A percentile compares a stretch with the other conserved stretches of the same genome.
Evolutionary conservation across 2,113 vertebrate genomes (phyloP).

Genomic region (zebrafish (Danio rerio)): GRCz12tu NC_133177.1:36329001-36329500

Average conservation of each 20-base stretch:
- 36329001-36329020: constrained; percentile 48
- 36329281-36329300: constrained; percentile 20
- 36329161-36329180: constrained; percentile 64
- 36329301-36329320: background rate
- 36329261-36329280: constrained; percentile 13
- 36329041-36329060: constrained; percentile 56
- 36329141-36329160: constrained; percentile 57
- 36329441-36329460: background rate
- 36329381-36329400: background rate
- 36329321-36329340: background rate
- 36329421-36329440: background rate
- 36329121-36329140: constrained; percentile 63
- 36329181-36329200: constrained; percentile 53
- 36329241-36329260: constrained; percentile 41
- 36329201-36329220: constrained; percentile 47
- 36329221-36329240: constrained; percentile 45
- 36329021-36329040: constrained; percentile 41
- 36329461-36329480: background rate
- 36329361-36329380: background rate
- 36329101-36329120: constrained; percentile 62
- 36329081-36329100: constrained; percentile 66
- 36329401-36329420: background rate
- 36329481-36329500: background rate
- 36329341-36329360: background rate
- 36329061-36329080: constrained; percentile 61